Conservation (phyloP, 2,888 invertebrate genomes). For the Griposia aprilina region DNA sequence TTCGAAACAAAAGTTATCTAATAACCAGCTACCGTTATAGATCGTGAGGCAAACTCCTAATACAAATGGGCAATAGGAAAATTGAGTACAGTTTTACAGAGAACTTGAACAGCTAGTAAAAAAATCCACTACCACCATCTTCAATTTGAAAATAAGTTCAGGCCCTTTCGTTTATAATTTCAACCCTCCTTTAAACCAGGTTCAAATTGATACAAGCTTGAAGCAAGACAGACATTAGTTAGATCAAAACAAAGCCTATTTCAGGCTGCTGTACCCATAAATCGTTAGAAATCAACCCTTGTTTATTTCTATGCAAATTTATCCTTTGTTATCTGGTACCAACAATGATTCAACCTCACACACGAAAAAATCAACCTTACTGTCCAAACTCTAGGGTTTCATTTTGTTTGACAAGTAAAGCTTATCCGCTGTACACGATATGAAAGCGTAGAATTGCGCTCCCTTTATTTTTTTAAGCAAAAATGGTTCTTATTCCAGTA, state of each 20-base stretch:
- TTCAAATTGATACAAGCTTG: conserved; percentile 64
- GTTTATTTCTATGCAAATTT: conserved; percentile 87
- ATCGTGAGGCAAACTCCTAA: neutral
- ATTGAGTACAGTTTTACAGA: neutral
- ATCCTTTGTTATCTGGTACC: conserved; percentile 81
- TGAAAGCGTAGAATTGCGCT: conserved; percentile 50
- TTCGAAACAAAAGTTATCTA: too few relatives aligned
- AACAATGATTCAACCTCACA: conserved; percentile 73
- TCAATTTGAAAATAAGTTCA: neutral
- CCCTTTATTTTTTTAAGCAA: conserved; percentile 53
- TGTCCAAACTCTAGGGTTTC: conserved; percentile 2
- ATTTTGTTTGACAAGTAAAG: conserved; percentile 14
- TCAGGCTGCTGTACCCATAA: conserved; percentile 72
- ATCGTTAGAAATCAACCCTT: conserved; percentile 82
- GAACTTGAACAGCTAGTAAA: neutral
- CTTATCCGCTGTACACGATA: conserved; percentile 52
- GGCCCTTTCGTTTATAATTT: neutral
- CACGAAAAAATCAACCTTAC: conserved; percentile 44
- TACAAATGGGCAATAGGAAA: neutral
- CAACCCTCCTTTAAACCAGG: conserved; percentile 1
- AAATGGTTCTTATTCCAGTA: conserved; percentile 56
- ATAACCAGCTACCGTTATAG: too few relatives aligned
- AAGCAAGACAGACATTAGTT: conserved; percentile 77
- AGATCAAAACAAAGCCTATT: conserved; percentile 79
- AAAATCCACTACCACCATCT: neutral